Percentiles rank a stretch among this genome's conserved stretches.
These are phyloP conservation scores for Haliaeetus leucogaster DNA, from an alignment of 2,113 vertebrate genomes.

Conservation along the genomic window DNA sequence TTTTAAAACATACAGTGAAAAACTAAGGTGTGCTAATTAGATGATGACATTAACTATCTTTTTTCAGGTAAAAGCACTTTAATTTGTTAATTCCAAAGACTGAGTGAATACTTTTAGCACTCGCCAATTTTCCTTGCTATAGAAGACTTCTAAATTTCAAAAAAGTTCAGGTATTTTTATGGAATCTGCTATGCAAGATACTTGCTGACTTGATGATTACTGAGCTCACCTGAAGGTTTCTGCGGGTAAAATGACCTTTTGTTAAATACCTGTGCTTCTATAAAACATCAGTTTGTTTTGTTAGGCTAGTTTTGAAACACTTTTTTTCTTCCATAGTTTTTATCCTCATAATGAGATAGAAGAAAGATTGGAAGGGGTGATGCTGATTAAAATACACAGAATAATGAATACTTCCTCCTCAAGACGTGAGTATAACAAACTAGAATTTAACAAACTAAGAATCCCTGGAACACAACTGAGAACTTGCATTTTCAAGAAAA, in stretches of 20 bases:
- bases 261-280: background rate
- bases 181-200: slow-evolving; percentile 21
- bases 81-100: background rate
- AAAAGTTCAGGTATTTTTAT: slow-evolving; percentile 60
- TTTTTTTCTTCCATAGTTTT: background rate
- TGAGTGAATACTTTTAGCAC: slow-evolving; percentile 22
- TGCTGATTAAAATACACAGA: slow-evolving; percentile 4
- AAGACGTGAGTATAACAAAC: background rate
- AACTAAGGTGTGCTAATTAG: slow-evolving; percentile 62
- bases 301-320: background rate
- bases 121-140: background rate
- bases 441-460: slow-evolving; percentile 50
- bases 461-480: background rate
- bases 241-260: slow-evolving; percentile 23
- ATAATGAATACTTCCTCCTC: slow-evolving; percentile 21
- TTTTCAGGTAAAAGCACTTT: slow-evolving; percentile 12
- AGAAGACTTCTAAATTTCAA: slow-evolving; percentile 20
- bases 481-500: slow-evolving; percentile 50
- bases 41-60: slow-evolving; percentile 26
- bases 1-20: slow-evolving; percentile 30
- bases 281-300: background rate
- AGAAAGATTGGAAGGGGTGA: background rate
- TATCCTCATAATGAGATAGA: background rate
- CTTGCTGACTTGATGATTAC: slow-evolving; percentile 47
- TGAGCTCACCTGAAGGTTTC: slow-evolving; percentile 48